Base-by-base conservation (phyloP, 2,113 vertebrate genomes). In the Pelobates fuscus region DNA sequence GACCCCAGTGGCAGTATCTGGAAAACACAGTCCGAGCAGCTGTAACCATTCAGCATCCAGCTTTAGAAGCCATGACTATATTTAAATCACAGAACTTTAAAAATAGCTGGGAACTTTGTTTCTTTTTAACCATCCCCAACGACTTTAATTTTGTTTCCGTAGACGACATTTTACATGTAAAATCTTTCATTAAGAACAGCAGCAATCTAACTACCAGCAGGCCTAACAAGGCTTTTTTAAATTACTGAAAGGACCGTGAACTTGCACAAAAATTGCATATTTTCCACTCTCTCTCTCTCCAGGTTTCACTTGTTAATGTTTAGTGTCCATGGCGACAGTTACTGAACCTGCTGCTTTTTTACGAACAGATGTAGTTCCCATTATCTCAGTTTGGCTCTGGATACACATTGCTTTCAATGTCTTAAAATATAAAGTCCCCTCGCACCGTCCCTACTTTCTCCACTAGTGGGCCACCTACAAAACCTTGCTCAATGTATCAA, bases 321-420 rank as follows among this genome's bases (percentile, higher is more conserved):
- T 61, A 3, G 57, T 71, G 69, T 46, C 69, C 37, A 70, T 70
- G 68, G 24, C 23, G 57, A 70, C 68, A 60, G 30, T 24, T 58
- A 15, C 20, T 24, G 27, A 54, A 46, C 43, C 64, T 27, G 8
- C 24, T 23, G 3, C 18, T 52, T 37, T 49, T 12, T 49, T n/a
- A n/a, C 5, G 23, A 8, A 24, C 67, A 59, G 20, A 17, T 30
- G 67, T 29, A 18, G 1, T 58, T 70, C 54, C 32, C 32, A 70
- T 59, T 29, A 67, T 12, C 67, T 7, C 7, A 21, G 37, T 54
- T 12, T 71, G 57, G 17, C 37, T n/a, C 3, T 2, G 6, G 37
- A 43, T 18, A 0, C 2, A 8, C 49, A n/a, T 57, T 26, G 32
- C 69, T 71, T 30, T 11, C 12, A 70, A 2, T 12, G 5, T 12